These are phyloP conservation scores for Nettapus auritus DNA, from an alignment of 2,113 vertebrate genomes.

Conservation along the genomic window DNA sequence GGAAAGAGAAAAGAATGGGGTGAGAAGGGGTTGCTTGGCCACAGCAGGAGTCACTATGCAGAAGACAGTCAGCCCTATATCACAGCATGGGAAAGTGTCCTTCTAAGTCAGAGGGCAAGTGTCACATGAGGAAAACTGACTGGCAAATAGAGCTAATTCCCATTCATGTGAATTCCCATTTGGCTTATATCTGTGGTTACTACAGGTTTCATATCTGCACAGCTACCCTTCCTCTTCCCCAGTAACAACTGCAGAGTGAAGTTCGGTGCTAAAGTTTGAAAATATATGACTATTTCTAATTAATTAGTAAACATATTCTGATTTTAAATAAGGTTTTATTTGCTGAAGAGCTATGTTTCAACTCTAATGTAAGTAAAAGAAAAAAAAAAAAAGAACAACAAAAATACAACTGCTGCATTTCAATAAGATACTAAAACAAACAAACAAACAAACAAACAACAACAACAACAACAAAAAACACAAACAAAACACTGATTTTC, in stretches of 20 bases:
- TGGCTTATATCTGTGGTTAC: neutral
- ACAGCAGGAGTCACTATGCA: rapidly evolving
- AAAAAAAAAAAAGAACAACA: neutral
- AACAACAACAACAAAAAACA: no score
- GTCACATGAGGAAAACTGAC: neutral
- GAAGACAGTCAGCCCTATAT: neutral
- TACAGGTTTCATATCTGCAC: neutral
- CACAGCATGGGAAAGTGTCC: neutral
- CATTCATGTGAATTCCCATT: neutral
- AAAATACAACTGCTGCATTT: neutral
- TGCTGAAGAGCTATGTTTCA: neutral
- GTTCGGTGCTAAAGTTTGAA: neutral
- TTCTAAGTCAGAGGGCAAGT: no score
- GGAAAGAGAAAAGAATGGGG: neutral
- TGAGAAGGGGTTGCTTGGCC: neutral
- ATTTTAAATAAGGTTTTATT: neutral
- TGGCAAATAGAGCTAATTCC: neutral
- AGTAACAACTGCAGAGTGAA: neutral
- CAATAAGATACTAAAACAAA: neutral
- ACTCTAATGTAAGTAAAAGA: neutral
- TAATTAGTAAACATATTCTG: neutral
- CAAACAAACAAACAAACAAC: no score
- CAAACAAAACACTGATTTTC: no score
- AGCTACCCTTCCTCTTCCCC: neutral
- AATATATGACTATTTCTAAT: neutral